phyloP scores from a whole-genome alignment of 1,140 invertebrate genomes.

The Nymphalis io region DNA sequence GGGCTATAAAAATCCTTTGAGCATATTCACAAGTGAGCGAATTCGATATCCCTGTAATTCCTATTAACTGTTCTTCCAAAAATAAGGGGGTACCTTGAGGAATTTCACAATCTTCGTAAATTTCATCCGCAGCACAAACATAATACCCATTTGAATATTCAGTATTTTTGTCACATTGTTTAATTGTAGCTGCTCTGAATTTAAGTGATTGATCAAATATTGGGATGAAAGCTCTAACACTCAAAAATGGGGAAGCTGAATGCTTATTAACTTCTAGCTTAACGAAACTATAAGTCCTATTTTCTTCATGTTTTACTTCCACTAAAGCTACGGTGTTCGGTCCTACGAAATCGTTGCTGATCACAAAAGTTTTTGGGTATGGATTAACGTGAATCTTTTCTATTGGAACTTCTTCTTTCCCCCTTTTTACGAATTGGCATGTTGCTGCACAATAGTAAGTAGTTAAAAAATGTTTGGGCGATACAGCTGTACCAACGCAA shows the following conservation, averaged over 20 bases:
- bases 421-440: conserved; percentile 38
- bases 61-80: conserved; percentile 40
- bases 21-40: conserved; percentile 21
- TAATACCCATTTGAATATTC: conserved; percentile 35
- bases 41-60: conserved; percentile 37
- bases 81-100: conserved; percentile 51
- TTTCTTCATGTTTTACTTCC: conserved; percentile 3
- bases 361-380: conserved; percentile 24
- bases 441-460: conserved; percentile 49
- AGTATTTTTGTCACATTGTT: conserved; percentile 30
- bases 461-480: conserved; percentile 46
- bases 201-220: background rate
- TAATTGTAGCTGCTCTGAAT: conserved; percentile 11
- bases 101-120: conserved; percentile 28
- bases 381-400: conserved; percentile 34
- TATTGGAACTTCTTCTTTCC: conserved; percentile 23
- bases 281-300: conserved; percentile 8
- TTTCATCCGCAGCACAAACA: conserved; percentile 41
- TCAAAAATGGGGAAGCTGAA: background rate
- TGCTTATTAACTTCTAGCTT: background rate
- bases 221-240: conserved; percentile 5
- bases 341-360: conserved; percentile 6
- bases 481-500: conserved; percentile 51
- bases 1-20: conserved; percentile 44
- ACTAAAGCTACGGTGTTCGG: conserved; percentile 23